Conservation (phyloP, 2,113 vertebrate species). For the Hystrix cristata region DNA sequence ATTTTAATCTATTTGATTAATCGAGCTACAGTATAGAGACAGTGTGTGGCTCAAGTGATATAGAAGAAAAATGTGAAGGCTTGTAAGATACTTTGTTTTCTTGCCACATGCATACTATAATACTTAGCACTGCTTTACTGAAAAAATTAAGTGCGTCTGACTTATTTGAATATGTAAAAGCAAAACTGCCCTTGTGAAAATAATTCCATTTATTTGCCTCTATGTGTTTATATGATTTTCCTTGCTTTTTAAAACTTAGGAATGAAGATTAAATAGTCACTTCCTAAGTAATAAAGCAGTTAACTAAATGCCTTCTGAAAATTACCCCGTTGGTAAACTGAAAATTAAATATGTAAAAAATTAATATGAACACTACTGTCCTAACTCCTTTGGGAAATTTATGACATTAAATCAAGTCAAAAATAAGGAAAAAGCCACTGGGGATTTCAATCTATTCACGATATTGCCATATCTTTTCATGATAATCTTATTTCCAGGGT, state of each 20-base stretch:
- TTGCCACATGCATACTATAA: not conserved
- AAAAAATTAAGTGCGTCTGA: not conserved
- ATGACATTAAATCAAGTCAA: not conserved
- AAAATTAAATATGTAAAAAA: slow-evolving; percentile 59
- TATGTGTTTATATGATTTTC: not conserved
- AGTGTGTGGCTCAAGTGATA: not conserved
- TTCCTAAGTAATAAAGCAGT: slow-evolving; percentile 44
- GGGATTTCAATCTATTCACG: not conserved
- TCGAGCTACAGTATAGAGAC: not conserved
- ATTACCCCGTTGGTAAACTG: not conserved
- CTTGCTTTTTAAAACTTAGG: not conserved
- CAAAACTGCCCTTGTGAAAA: slow-evolving; percentile 1
- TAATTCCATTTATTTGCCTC: slow-evolving; percentile 18
- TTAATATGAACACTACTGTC: not conserved
- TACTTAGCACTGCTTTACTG: not conserved
- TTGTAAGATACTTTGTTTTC: slow-evolving; percentile 48
- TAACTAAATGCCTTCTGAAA: not conserved
- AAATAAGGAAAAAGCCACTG: not conserved
- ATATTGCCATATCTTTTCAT: not conserved
- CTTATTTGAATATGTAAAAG: slow-evolving; percentile 20
- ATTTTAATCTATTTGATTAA: slow-evolving; percentile 17
- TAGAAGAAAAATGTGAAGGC: slow-evolving; percentile 45
- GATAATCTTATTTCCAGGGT: not conserved
- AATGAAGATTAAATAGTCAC: not conserved
- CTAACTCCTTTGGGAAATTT: slow-evolving; percentile 5